Base-by-base conservation (phyloP, 2,888 invertebrate species). In the Acholoe squamosa region DNA sequence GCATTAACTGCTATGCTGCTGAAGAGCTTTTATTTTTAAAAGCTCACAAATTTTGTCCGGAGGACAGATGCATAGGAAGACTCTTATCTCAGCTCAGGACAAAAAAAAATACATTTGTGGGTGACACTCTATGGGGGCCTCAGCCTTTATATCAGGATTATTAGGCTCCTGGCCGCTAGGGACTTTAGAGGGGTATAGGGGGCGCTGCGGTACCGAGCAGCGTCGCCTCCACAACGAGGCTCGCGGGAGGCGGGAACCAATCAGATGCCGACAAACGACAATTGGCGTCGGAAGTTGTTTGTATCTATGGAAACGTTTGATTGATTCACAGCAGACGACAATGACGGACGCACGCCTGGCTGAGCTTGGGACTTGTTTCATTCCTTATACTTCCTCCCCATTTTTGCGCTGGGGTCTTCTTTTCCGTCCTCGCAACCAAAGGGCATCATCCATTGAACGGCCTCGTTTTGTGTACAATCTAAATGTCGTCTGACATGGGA, bases 181-280 rank as follows among this genome's bases (percentile, higher is more conserved):
- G 71, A 1, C 71, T 28, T 0, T 28, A 3, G 5, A 71, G 71
- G 71, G 71, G 71, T 25, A 61, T 61, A 61, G 71, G 71, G 71
- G 71, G 71, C 71, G 31, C 71, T 28, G 28, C 71, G 28, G 71
- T 25, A 28, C 71, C 25, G n/a, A 71, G 25, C 31, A 25, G 71
- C 71, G 71, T 25, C 71, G 14, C 71, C 71, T 71, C 28, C 67
- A 71, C 28, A 71, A 71, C 71, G 71, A 71, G 71, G 71, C 71
- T 71, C 71, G 25, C 31, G 71, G 71, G 71, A 71, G 31, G 71
- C 28, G 31, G 71, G 71, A 71, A 3, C 71, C 71, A 71, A 71
- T 71, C 71, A n/a, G 31, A 71, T 14, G 71, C 71, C 28, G 14
- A 28, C 71, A 71, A 16, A 71, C 31, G 71, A 71, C 71, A 71